Conservation (phyloP, 2,113 vertebrate genomes). For the Pyxicephalus adspersus region DNA sequence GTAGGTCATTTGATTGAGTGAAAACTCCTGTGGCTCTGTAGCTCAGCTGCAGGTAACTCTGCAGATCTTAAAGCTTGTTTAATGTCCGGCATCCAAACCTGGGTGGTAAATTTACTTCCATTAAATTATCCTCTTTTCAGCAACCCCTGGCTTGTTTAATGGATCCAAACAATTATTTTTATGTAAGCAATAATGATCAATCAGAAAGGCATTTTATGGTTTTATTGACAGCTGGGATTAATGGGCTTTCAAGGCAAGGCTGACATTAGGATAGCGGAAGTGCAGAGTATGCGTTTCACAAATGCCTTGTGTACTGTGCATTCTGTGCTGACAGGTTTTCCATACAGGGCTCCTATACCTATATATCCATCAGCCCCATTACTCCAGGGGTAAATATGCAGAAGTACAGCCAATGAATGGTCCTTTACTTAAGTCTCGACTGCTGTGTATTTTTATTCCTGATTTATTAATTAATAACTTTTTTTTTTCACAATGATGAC, state of each 20-base stretch:
- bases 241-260: constrained; percentile 21
- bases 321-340: neutral
- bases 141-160: constrained; percentile 17
- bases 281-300: constrained; percentile 15
- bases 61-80: constrained; percentile 11
- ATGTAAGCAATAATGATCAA: constrained; percentile 42
- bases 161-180: constrained; percentile 35
- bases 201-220: constrained; percentile 38
- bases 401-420: too few relatives aligned
- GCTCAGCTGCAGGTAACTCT: constrained; percentile 23
- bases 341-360: neutral
- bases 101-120: constrained; percentile 11
- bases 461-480: neutral
- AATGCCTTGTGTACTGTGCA: neutral
- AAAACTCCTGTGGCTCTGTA: neutral
- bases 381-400: too few relatives aligned
- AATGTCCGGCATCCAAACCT: neutral
- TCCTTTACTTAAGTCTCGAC: too few relatives aligned
- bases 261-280: constrained; percentile 2
- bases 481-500: neutral
- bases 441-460: too few relatives aligned
- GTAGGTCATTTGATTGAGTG: constrained; percentile 38
- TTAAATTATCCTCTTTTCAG: constrained; percentile 16
- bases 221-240: constrained; percentile 44
- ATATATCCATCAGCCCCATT: neutral